Evolutionary conservation across 2,113 vertebrate genomes (phyloP).

Genomic region (Prinia subflava): DNA sequence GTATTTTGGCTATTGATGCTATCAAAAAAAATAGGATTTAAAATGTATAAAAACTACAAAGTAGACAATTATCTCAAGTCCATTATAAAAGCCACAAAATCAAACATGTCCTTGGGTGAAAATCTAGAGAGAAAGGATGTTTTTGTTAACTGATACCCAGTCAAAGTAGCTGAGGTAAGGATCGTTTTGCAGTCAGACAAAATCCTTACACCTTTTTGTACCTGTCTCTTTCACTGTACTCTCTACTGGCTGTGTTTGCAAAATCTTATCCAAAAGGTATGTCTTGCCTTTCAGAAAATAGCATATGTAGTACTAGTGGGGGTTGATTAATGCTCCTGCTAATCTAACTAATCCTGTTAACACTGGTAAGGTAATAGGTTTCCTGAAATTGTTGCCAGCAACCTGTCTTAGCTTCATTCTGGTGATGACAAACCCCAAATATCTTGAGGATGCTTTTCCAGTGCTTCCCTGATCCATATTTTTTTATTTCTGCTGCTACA

Average conservation of each 20-base stretch:
- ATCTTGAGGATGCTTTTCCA: neutral
- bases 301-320: neutral
- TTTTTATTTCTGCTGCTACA: neutral
- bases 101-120: neutral
- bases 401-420: neutral
- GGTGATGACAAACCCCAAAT: neutral
- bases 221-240: neutral
- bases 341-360: neutral
- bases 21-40: neutral
- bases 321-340: neutral
- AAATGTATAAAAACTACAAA: neutral
- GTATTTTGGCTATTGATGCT: neutral
- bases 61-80: neutral
- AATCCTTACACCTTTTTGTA: neutral
- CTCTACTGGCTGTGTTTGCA: neutral
- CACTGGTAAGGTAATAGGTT: neutral
- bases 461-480: neutral
- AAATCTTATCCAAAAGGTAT: neutral
- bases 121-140: neutral
- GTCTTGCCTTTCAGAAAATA: neutral
- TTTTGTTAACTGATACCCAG: neutral
- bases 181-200: neutral
- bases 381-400: neutral
- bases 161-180: neutral
- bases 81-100: neutral